Evolutionary conservation across 1,140 invertebrate genomes (phyloP).

Genomic region (Drosophila mojavensis): DNA sequence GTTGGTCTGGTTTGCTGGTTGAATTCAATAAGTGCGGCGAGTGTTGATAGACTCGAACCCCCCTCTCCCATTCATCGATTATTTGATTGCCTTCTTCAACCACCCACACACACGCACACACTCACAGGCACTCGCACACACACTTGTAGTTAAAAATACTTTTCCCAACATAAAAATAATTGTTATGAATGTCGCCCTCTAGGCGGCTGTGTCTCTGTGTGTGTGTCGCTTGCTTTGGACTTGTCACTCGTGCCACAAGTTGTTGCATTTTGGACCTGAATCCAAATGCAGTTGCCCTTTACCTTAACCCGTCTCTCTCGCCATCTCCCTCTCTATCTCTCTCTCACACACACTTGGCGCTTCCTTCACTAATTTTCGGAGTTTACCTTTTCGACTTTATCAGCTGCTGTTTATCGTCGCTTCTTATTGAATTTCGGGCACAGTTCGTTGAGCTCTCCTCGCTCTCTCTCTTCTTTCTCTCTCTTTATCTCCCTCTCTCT

Average conservation of each 20-base stretch:
- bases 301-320: not conserved
- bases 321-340: slow-evolving; percentile 4
- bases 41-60: slow-evolving; percentile 41
- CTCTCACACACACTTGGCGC: not conserved
- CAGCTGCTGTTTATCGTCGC: slow-evolving; percentile 72
- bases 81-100: slow-evolving; percentile 64
- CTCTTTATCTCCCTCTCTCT: not conserved
- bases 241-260: slow-evolving; percentile 77
- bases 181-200: slow-evolving; percentile 38
- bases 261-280: slow-evolving; percentile 43
- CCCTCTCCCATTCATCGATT: slow-evolving; percentile 52
- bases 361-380: slow-evolving; percentile 70
- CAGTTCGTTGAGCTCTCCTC: slow-evolving; percentile 28
- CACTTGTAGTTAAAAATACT: slow-evolving; percentile 12
- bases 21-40: slow-evolving; percentile 41
- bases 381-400: slow-evolving; percentile 66
- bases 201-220: not conserved
- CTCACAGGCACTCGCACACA: slow-evolving; percentile 14
- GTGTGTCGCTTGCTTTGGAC: slow-evolving; percentile 17
- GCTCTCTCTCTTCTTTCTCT: slow-evolving; percentile 1
- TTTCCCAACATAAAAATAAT: slow-evolving; percentile 33
- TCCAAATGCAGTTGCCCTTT: not conserved
- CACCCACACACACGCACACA: slow-evolving; percentile 32
- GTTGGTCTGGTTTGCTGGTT: slow-evolving; percentile 10
- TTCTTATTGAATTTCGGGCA: slow-evolving; percentile 67